Conservation (phyloP, 2,888 invertebrate species). For the Oligia fasciuncula region DNA sequence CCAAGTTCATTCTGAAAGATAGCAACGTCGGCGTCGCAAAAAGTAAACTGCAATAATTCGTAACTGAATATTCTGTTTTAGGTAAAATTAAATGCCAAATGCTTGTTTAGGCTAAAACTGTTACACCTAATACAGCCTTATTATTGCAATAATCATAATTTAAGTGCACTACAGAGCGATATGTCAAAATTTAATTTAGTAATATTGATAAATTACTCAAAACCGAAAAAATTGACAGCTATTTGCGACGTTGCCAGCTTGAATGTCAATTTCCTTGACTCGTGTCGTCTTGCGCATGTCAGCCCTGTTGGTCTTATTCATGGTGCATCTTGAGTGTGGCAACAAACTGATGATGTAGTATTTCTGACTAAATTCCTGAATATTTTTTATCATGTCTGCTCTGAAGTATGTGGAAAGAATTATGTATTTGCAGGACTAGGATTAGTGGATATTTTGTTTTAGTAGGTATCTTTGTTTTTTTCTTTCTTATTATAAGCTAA, state of each 20-base stretch:
- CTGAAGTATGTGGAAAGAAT: constrained; percentile 2
- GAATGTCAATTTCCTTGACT: neutral
- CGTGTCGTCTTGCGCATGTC: neutral
- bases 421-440: constrained; percentile 4
- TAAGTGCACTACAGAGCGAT: neutral
- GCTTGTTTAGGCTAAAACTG: neutral
- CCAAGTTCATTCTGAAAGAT: neutral
- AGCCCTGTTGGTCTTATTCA: neutral
- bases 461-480: neutral
- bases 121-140: neutral
- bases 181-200: neutral
- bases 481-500: constrained; percentile 9
- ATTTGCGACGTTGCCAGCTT: neutral
- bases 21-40: neutral
- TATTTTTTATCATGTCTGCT: constrained; percentile 10
- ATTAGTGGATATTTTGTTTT: constrained; percentile 18
- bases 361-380: constrained; percentile 5
- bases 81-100: neutral
- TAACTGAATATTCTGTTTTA: neutral
- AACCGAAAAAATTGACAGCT: neutral
- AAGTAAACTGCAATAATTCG: neutral
- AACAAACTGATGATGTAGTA: constrained; percentile 25
- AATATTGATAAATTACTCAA: neutral
- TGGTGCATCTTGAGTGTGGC: neutral
- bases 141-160: neutral